Base-by-base conservation (phyloP, 2,888 invertebrate species). In the Platerodrilus igneus region DNA sequence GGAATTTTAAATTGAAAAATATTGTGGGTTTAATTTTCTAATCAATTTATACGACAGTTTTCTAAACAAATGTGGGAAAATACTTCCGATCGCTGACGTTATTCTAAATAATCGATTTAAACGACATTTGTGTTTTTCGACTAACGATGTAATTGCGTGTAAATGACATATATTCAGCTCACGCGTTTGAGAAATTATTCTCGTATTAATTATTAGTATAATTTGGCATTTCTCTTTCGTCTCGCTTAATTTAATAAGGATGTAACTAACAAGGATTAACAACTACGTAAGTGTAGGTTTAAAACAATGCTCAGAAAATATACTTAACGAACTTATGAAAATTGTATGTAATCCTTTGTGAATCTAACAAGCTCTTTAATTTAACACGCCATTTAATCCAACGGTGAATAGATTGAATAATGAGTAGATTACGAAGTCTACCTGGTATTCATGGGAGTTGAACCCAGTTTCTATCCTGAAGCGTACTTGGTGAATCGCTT, bases 311-410 rank as follows among this genome's bases (percentile, higher is more conserved):
- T 27, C 19, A 28, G 21, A 28, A 36, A 36, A 28, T 36, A 28
- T 40, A 34, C 26, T 22, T 35, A 41, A 41, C 32, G 28, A 32
- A 37, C 27, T 41, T 41, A 37, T 37, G 31, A 41, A 41, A 41
- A 36, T 41, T 22, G 25, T 20, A 31, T 28, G 34, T 25, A 41
- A 27, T 37, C 32, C 37, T 19, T 19, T n/a, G n/a, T 7, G 17
- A 38, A 19, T 25, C 32, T 38, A 38, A 38, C 38, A 26, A 32
- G 38, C 32, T 26, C 32, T 26, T 38, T 32, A 38, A 38, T 38
- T 38, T 38, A 38, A 38, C 39, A 33, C 33, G 23, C 33, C 32
- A 39, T 39, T 39, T 33, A 22, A 21, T 21, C 9, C 9, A 14
- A 16, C 26, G 22, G 32, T 29, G 23, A 15, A 37, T 31, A 31